Percentiles rank a stretch among this genome's conserved stretches.
phyloP scores from a whole-genome alignment of 2,888 invertebrate genomes.

The Lottia gigantea region DNA sequence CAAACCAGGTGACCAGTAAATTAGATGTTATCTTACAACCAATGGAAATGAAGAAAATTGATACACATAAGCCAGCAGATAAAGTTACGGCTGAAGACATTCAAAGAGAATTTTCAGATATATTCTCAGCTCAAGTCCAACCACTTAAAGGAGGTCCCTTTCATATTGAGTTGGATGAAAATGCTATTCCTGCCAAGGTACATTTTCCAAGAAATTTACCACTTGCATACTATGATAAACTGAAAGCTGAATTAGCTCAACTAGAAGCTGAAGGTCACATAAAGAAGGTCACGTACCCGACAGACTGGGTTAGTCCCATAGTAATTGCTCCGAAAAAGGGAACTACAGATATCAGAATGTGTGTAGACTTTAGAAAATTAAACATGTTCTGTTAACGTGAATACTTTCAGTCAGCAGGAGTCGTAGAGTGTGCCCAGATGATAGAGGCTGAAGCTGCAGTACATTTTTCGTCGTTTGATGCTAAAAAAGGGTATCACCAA shows the following conservation, averaged over 20 bases:
- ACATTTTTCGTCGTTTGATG: neutral
- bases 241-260: neutral
- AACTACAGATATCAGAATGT: too few relatives aligned
- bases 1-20: neutral
- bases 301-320: neutral
- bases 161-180: neutral
- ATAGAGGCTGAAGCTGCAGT: neutral
- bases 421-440: neutral
- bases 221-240: neutral
- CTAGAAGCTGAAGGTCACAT: neutral
- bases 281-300: neutral
- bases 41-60: neutral
- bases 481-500: too few relatives aligned
- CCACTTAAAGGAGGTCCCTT: neutral
- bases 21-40: neutral
- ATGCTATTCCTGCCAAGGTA: neutral
- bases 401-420: neutral
- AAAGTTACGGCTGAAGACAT: neutral
- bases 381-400: neutral
- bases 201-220: neutral
- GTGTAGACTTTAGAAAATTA: slow-evolving; percentile 7
- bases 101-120: neutral
- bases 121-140: neutral
- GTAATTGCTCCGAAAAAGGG: neutral
- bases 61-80: neutral